Conservation (phyloP, 2,113 vertebrate genomes). For the Brachypteracias leptosomus region DNA sequence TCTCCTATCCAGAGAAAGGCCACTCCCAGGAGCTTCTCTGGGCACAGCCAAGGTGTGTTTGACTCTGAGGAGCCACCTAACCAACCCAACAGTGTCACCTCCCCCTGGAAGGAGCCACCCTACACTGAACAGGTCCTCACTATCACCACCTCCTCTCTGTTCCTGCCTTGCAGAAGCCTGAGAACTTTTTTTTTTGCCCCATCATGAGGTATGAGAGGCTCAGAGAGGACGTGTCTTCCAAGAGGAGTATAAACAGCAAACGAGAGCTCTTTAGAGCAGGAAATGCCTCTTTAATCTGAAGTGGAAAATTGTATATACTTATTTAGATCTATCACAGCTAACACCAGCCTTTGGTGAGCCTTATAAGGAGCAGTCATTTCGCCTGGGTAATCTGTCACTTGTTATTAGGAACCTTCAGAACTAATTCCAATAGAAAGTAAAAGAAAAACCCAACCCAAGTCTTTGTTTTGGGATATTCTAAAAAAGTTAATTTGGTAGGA, state of each 20-base stretch:
- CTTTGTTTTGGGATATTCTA: neutral
- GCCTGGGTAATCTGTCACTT: neutral
- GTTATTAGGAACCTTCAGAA: neutral
- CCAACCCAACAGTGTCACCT: accelerated
- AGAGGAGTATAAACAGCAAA: neutral
- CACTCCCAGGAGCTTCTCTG: neutral
- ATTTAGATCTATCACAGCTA: neutral
- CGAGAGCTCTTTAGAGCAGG: slow-evolving; percentile 7
- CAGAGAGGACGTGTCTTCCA: slow-evolving; percentile 3
- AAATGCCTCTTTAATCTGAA: slow-evolving; percentile 52
- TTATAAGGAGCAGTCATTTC: neutral
- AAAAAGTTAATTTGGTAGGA: neutral
- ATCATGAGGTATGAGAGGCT: accelerated
- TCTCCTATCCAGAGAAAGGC: neutral
- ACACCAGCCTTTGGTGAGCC: neutral
- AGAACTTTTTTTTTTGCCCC: neutral
- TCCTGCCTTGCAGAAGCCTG: neutral
- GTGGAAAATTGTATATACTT: neutral
- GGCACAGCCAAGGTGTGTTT: neutral
- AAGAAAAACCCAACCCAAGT: neutral
- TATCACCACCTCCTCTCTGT: neutral
- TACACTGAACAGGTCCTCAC: neutral
- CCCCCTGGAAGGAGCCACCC: neutral
- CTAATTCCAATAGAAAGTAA: neutral
- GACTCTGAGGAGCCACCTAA: neutral